These are phyloP conservation scores for Telmatochromis sp. DNA, from an alignment of 2,113 vertebrate genomes.

Conservation along the genomic window DNA sequence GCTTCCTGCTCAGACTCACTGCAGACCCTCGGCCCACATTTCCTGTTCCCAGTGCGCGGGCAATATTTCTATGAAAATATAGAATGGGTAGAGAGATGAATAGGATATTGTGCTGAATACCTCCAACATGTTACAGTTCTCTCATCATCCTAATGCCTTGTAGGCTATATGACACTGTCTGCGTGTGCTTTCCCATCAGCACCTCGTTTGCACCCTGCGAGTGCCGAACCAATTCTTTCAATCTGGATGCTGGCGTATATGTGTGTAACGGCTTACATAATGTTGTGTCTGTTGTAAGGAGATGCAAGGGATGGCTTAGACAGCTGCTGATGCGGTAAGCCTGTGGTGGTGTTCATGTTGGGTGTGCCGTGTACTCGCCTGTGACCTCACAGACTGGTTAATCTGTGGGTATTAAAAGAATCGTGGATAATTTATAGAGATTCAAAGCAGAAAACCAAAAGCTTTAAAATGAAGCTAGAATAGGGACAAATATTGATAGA, in stretches of 20 bases:
- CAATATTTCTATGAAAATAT: slow-evolving; percentile 14
- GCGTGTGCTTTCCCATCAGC: neutral
- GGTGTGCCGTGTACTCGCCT: neutral
- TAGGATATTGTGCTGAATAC: slow-evolving; percentile 3
- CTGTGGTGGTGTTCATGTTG: neutral
- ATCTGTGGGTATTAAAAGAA: neutral
- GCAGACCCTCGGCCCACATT: slow-evolving; percentile 23
- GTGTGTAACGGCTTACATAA: neutral
- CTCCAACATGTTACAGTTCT: neutral
- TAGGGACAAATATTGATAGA: slow-evolving; percentile 5
- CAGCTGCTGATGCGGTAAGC: slow-evolving; percentile 13
- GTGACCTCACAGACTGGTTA: neutral
- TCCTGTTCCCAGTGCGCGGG: neutral
- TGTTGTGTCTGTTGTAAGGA: neutral
- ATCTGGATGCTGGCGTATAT: neutral
- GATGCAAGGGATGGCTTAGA: neutral
- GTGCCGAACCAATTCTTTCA: neutral
- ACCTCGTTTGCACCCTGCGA: slow-evolving; percentile 26
- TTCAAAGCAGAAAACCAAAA: neutral
- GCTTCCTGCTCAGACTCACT: slow-evolving; percentile 35
- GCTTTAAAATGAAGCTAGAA: neutral
- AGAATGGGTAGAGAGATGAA: neutral
- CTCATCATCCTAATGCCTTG: slow-evolving; percentile 8
- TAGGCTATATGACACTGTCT: neutral
- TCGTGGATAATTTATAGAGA: neutral